Evolutionary conservation across 2,888 invertebrate species (phyloP).

Genomic region (Prosopocoilus inquinatus): DNA sequence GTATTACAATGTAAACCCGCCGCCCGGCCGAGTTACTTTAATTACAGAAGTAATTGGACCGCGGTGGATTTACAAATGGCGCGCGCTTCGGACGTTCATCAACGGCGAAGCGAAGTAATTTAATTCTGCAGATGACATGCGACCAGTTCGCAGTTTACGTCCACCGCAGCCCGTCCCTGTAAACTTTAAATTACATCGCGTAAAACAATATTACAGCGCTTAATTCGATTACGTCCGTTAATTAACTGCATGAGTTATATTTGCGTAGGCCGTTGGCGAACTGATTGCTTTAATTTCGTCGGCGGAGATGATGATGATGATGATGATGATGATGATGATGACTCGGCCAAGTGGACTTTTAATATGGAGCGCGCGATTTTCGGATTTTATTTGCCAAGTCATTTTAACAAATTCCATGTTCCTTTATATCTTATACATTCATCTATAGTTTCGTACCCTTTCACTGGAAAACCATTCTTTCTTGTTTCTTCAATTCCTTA

Average conservation of each 20-base stretch:
- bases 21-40: conserved; percentile 1
- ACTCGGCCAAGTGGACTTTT: no score
- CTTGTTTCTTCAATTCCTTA: no score
- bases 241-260: conserved; percentile 1
- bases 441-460: no score
- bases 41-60: conserved; percentile 3
- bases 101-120: background rate
- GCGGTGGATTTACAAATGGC: conserved; percentile 1
- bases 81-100: conserved; percentile 1
- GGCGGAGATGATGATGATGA: no score
- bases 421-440: no score
- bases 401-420: no score
- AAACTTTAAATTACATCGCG: conserved; percentile 2
- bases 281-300: no score
- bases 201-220: conserved; percentile 2
- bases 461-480: no score
- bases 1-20: background rate
- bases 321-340: no score
- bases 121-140: conserved; percentile 4
- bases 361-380: no score
- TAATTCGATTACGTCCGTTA: conserved; percentile 1
- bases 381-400: no score
- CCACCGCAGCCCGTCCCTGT: background rate
- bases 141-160: conserved; percentile 3
- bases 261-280: background rate